Conservation (phyloP, 53 echinoderm and acorn worm genomes). For the Crossaster papposus region DNA sequence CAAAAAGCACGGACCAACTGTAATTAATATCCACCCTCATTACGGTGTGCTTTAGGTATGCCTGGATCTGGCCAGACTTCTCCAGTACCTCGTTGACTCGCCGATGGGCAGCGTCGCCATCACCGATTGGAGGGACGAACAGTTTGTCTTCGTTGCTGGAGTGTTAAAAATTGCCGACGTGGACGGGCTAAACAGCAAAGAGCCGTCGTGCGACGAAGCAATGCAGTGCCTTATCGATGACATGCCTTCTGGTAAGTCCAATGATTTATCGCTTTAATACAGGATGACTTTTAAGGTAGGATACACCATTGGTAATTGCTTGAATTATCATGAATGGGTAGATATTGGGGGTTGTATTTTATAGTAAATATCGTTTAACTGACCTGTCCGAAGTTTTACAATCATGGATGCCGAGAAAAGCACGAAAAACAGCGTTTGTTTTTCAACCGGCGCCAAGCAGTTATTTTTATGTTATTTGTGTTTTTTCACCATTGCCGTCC, state of each 20-base stretch:
- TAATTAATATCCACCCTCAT: neutral
- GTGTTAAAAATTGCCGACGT: constrained; percentile 86
- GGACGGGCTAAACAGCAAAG: constrained; percentile 85
- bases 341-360: too few relatives aligned
- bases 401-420: too few relatives aligned
- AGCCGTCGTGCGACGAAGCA: constrained; percentile 77
- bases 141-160: constrained; percentile 85
- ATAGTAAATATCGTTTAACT: too few relatives aligned
- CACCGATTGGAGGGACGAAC: constrained; percentile 86
- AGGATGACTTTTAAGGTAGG: too few relatives aligned
- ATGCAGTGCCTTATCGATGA: constrained; percentile 81
- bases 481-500: too few relatives aligned
- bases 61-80: constrained; percentile 69
- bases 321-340: too few relatives aligned
- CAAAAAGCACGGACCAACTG: neutral
- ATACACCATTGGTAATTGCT: too few relatives aligned
- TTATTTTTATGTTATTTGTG: too few relatives aligned
- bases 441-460: too few relatives aligned
- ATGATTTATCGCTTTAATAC: too few relatives aligned
- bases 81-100: constrained; percentile 82
- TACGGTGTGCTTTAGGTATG: constrained; percentile 55
- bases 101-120: constrained; percentile 91
- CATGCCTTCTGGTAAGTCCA: constrained; percentile 66
- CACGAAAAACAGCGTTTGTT: too few relatives aligned
- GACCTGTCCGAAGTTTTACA: too few relatives aligned